A percentile compares a stretch with the other conserved stretches of the same genome.
These are phyloP conservation scores for Cephus cinctus DNA, from an alignment of 1,140 invertebrate species.

Conservation along the genomic window DNA sequence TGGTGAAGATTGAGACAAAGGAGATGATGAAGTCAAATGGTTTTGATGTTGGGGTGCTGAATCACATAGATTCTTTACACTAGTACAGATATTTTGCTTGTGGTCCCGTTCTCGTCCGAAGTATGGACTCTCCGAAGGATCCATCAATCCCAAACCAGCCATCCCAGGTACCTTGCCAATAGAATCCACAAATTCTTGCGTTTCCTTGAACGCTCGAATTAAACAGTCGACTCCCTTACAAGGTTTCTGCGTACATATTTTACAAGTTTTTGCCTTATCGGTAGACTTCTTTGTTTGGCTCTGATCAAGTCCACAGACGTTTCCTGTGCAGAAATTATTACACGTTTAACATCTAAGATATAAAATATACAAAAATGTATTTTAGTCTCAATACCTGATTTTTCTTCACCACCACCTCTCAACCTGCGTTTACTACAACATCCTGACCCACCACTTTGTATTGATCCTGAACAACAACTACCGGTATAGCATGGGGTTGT, in stretches of 20 bases:
- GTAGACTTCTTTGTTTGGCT: slow-evolving; percentile 6
- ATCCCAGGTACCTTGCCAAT: slow-evolving; percentile 4
- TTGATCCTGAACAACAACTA: background rate
- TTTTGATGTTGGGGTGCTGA: background rate
- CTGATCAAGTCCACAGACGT: slow-evolving; percentile 1
- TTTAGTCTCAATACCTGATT: slow-evolving; percentile 1
- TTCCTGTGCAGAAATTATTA: too few species aligned
- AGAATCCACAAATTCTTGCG: slow-evolving; percentile 2
- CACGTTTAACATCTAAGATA: background rate
- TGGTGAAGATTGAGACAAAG: background rate
- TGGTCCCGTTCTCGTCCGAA: slow-evolving; percentile 1
- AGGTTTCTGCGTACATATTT: slow-evolving; percentile 11
- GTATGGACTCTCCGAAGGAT: slow-evolving; percentile 8
- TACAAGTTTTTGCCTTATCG: slow-evolving; percentile 13
- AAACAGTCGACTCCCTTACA: slow-evolving; percentile 1
- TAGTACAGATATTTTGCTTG: background rate
- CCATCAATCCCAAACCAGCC: slow-evolving; percentile 1
- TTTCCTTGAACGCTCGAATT: slow-evolving; percentile 1
- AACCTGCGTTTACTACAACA: slow-evolving; percentile 1
- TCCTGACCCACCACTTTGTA: background rate
- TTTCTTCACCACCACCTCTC: slow-evolving; percentile 17
- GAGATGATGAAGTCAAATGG: background rate
- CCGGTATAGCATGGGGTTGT: too few species aligned
- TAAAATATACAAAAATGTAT: too few species aligned
- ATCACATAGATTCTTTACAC: background rate